Base-by-base conservation (phyloP, 2,888 invertebrate genomes). In the Branchellion lobata region DNA sequence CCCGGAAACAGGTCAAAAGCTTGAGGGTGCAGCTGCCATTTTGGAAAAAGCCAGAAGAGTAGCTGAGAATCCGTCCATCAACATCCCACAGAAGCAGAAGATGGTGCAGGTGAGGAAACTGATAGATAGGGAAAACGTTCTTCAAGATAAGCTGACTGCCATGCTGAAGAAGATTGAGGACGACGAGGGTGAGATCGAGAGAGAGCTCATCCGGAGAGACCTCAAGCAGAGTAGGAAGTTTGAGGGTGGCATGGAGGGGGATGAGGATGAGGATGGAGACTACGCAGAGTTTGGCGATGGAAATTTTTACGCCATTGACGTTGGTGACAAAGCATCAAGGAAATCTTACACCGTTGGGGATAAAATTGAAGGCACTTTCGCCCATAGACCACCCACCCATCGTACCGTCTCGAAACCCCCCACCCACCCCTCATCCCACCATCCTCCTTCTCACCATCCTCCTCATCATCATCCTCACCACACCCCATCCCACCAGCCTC, bases 41-140 rank as follows among this genome's bases (percentile, higher is more conserved):
- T 33, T 77, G 8, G 77, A 77, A 77, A 77, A 77, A 34, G 77
- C 77, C n/a, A 61, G 77, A 33, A 8, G 53, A 1, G 27, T 77
- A 34, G 57, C 77, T 14, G 77, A 57, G 57, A 33, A 77, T 33
- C 61, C 77, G 14, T 29, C 29, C 2, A 21, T 65, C 24, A 77
- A n/a, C n/a, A 1, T 65, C 1, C 77, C 77, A 21, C 57, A 36
- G 65, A 57, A 53, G 27, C 61, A 65, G 33, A 61, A 65, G 18
- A 57, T 77, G 77, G 21, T 77, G 2, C 47, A 47, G 24, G 24
- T 77, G n/a, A 61, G 40, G 65, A 77, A 36, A 33, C 33, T 77
- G n/a, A 53, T 77, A 18, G 77, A 77, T 11, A 61, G 57, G 24
- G 77, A 77, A 24, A 65, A 61, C 3, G 24, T 34, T 14, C 65